phyloP scores from a whole-genome alignment of 2,888 invertebrate genomes.

The Phalangium opilio region DNA sequence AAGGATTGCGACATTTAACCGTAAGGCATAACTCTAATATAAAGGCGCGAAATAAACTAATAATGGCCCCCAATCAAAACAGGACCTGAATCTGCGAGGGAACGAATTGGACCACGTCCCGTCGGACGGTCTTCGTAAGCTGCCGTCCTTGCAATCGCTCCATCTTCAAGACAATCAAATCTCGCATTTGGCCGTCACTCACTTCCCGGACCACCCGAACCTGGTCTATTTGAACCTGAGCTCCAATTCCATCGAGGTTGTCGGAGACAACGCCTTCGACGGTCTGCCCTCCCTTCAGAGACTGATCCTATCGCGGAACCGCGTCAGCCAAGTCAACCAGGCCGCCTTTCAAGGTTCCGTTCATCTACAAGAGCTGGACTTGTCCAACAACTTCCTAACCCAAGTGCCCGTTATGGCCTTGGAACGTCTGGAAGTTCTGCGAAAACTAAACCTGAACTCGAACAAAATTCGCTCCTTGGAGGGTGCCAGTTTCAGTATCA shows the following conservation, averaged over 20 bases:
- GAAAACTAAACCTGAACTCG: slow-evolving; percentile 61
- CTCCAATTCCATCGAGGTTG: slow-evolving; percentile 53
- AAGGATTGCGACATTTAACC: slow-evolving; percentile 60
- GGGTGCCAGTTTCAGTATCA: slow-evolving; percentile 49
- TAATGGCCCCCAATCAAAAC: slow-evolving; percentile 26
- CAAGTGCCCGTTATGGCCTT: slow-evolving; percentile 69
- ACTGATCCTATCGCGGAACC: slow-evolving; percentile 46
- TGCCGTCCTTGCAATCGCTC: slow-evolving; percentile 51
- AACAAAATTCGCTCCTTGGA: slow-evolving; percentile 73
- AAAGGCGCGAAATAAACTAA: neutral
- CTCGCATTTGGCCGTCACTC: slow-evolving; percentile 39
- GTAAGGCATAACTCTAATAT: slow-evolving; percentile 33
- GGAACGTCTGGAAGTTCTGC: slow-evolving; percentile 49
- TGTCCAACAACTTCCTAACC: slow-evolving; percentile 55
- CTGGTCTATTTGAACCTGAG: slow-evolving; percentile 63
- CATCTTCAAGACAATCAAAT: slow-evolving; percentile 65
- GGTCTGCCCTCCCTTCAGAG: slow-evolving; percentile 40
- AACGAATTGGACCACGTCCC: slow-evolving; percentile 64
- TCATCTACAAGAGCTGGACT: slow-evolving; percentile 14
- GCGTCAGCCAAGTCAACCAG: slow-evolving; percentile 35
- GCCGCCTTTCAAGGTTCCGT: slow-evolving; percentile 11
- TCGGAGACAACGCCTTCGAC: slow-evolving; percentile 59
- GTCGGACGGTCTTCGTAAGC: slow-evolving; percentile 62
- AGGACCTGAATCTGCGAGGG: slow-evolving; percentile 63
- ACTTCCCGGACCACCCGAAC: slow-evolving; percentile 45